These are phyloP conservation scores for Virgularia gustaviana DNA, from an alignment of 92 coral and sea anemone species.

Conservation along the genomic window DNA sequence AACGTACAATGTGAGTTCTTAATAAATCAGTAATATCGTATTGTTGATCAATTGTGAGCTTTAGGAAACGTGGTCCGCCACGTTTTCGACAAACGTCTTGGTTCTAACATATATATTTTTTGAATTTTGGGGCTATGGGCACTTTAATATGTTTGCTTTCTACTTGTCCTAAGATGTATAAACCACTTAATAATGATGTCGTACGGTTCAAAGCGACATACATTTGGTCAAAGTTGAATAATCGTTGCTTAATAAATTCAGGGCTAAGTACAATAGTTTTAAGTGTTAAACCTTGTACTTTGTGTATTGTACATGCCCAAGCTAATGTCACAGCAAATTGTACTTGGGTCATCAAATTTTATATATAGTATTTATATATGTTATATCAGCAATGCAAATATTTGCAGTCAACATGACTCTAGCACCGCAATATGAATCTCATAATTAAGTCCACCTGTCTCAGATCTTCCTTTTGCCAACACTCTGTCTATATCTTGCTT, in stretches of 20 bases:
- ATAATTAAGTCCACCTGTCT: constrained; percentile 48
- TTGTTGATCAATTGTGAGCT: no score
- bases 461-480: constrained; percentile 57
- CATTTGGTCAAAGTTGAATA: constrained; percentile 58
- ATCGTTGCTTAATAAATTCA: constrained; percentile 47
- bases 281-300: constrained; percentile 63
- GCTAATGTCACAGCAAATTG: constrained; percentile 68
- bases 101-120: no score
- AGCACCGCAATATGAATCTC: constrained; percentile 5
- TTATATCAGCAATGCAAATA: constrained; percentile 33
- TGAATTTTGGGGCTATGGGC: no score
- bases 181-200: constrained; percentile 45
- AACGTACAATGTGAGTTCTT: no score
- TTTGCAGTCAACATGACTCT: constrained; percentile 53
- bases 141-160: constrained; percentile 49
- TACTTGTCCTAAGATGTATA: constrained; percentile 51
- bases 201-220: constrained; percentile 69
- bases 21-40: no score
- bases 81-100: no score
- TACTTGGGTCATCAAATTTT: constrained; percentile 60
- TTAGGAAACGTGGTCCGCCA: no score
- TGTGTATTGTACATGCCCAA: constrained; percentile 61
- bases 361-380: constrained; percentile 51
- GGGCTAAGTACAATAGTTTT: constrained; percentile 50
- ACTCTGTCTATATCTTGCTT: no score